phyloP scores from a whole-genome alignment of 2,113 vertebrate species.

The Cynoglossus semilaevis region DNA sequence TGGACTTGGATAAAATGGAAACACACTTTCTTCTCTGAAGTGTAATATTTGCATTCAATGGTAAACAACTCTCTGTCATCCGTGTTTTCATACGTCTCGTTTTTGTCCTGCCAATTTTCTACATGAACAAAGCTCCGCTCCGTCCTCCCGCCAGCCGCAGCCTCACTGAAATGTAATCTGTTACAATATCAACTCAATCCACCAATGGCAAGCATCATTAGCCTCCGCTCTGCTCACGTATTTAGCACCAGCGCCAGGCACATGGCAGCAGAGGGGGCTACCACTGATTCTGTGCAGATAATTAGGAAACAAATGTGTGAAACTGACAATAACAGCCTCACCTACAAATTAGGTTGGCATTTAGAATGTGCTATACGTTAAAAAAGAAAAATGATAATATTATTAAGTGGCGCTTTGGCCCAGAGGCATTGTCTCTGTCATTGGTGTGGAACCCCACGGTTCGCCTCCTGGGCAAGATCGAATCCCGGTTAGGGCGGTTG shows the following conservation, averaged over 20 bases:
- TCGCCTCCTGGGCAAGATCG: no score
- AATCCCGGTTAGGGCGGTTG: no score
- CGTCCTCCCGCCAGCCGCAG: slow-evolving; percentile 59
- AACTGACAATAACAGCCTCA: slow-evolving; percentile 5
- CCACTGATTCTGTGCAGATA: slow-evolving; percentile 36
- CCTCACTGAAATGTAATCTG: slow-evolving; percentile 65
- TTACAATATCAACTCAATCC: slow-evolving; percentile 66
- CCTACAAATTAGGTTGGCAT: neutral
- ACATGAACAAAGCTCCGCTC: slow-evolving; percentile 68
- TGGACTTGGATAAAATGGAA: no score
- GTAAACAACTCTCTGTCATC: slow-evolving; percentile 70
- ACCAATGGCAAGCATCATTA: slow-evolving; percentile 66
- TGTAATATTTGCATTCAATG: slow-evolving; percentile 69
- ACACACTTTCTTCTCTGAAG: slow-evolving; percentile 64
- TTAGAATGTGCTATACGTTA: neutral
- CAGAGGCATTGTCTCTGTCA: no score
- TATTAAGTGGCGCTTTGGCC: no score
- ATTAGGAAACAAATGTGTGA: slow-evolving; percentile 13
- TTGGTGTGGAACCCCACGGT: no score
- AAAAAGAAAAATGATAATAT: no score
- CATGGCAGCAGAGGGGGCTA: slow-evolving; percentile 26
- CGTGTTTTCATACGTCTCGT: slow-evolving; percentile 63
- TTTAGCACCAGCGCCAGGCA: slow-evolving; percentile 40
- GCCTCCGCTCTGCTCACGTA: slow-evolving; percentile 44
- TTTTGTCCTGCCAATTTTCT: slow-evolving; percentile 72